phyloP scores from a whole-genome alignment of 2,113 vertebrate genomes.

The Plecotus auritus region DNA sequence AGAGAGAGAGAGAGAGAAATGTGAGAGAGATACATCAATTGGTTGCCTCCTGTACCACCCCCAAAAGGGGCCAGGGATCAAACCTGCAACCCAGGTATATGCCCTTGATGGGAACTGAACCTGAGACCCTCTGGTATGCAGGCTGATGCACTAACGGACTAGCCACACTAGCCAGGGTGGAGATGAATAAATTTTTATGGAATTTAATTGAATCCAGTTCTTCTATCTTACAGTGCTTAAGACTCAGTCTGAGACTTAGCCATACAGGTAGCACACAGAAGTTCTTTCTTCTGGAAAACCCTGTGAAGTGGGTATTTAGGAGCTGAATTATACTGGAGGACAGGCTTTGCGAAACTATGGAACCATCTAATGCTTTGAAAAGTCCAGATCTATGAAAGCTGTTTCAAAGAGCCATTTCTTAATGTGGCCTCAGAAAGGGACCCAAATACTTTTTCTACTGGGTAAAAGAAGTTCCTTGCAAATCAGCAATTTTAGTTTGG shows the following conservation, averaged over 20 bases:
- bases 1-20: too few relatives aligned
- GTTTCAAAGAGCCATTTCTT: slow-evolving; percentile 7
- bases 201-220: neutral
- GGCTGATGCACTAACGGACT: too few relatives aligned
- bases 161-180: neutral
- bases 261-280: neutral
- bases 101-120: too few relatives aligned
- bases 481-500: neutral
- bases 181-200: neutral
- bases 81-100: too few relatives aligned
- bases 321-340: neutral
- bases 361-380: neutral
- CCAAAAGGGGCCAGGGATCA: too few relatives aligned
- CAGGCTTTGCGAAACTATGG: neutral
- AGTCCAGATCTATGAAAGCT: neutral
- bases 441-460: neutral
- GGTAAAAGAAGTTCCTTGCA: neutral
- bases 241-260: neutral
- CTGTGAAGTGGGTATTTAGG: neutral
- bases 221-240: neutral
- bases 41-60: too few relatives aligned
- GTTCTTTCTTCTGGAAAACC: neutral
- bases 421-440: neutral
- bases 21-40: too few relatives aligned
- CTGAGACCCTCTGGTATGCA: too few relatives aligned